These are phyloP conservation scores for Scrobipalpa atriplicella DNA, from an alignment of 2,888 invertebrate genomes.

Conservation along the genomic window DNA sequence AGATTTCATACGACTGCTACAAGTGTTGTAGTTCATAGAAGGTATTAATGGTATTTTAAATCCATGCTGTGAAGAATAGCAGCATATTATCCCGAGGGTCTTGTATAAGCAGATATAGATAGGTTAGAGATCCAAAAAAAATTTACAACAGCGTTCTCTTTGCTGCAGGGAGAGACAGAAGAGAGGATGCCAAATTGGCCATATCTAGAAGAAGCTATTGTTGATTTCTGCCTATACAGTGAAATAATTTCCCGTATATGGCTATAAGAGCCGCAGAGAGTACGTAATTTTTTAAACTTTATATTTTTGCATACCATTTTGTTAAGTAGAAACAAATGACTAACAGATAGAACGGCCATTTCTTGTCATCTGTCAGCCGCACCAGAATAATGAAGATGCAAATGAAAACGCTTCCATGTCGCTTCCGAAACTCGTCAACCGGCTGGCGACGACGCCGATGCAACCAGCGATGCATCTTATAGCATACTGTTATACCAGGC, in stretches of 20 bases:
- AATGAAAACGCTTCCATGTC: constrained; percentile 61
- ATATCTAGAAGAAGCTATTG: no score
- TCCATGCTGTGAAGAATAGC: not conserved
- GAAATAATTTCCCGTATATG: no score
- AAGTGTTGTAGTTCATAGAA: not conserved
- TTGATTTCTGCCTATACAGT: no score
- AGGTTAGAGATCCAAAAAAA: no score
- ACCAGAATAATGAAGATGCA: constrained; percentile 65
- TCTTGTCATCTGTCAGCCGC: constrained; percentile 45
- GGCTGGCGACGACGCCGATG: constrained; percentile 38
- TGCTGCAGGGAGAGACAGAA: no score
- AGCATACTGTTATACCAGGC: not conserved
- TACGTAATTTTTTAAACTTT: not conserved
- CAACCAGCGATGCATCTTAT: not conserved
- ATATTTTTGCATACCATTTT: not conserved
- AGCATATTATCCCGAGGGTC: no score
- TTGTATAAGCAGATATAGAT: no score
- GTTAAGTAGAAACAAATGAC: not conserved
- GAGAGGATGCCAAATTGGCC: no score
- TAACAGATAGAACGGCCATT: not conserved
- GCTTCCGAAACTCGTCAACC: constrained; percentile 48
- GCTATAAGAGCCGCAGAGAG: no score
- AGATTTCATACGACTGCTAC: not conserved
- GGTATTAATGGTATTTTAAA: not conserved
- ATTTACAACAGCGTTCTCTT: no score